These are phyloP conservation scores for Cyrtodaria siliqua DNA, from an alignment of 2,888 invertebrate genomes.

Conservation along the genomic window DNA sequence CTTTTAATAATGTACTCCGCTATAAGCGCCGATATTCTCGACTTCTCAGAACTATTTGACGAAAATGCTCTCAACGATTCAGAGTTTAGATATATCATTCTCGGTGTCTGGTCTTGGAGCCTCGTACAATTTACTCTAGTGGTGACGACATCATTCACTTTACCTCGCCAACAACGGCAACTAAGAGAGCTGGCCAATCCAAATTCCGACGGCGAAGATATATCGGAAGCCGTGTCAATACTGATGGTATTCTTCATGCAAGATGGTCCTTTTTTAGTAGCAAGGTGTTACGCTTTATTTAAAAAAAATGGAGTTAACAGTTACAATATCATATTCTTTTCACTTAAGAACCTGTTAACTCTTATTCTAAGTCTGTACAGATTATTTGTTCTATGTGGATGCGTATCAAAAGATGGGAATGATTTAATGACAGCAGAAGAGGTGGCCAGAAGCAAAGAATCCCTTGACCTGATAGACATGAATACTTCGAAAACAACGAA, in stretches of 20 bases:
- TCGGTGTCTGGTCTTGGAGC: slow-evolving; percentile 59
- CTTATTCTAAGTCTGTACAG: slow-evolving; percentile 50
- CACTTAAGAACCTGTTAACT: slow-evolving; percentile 52
- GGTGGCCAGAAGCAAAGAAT: slow-evolving; percentile 50
- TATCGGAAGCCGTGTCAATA: slow-evolving; percentile 50
- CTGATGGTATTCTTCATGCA: slow-evolving; percentile 65
- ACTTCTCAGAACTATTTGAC: slow-evolving; percentile 58
- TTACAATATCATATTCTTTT: slow-evolving; percentile 57
- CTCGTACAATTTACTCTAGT: slow-evolving; percentile 60
- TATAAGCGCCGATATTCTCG: slow-evolving; percentile 61
- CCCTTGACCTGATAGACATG: slow-evolving; percentile 25
- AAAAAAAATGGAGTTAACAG: slow-evolving; percentile 23
- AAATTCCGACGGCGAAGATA: slow-evolving; percentile 26
- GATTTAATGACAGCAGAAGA: slow-evolving; percentile 53
- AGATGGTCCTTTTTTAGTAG: slow-evolving; percentile 56
- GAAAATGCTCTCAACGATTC: slow-evolving; percentile 16
- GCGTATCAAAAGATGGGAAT: slow-evolving; percentile 49
- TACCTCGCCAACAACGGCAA: slow-evolving; percentile 17
- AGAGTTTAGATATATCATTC: slow-evolving; percentile 24
- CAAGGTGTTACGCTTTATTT: slow-evolving; percentile 42
- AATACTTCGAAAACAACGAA: too few species aligned
- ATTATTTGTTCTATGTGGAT: slow-evolving; percentile 48
- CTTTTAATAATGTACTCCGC: slow-evolving; percentile 61
- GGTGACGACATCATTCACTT: slow-evolving; percentile 48
- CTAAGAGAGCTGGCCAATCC: not conserved